These are phyloP conservation scores for Nycteola revayana DNA, from an alignment of 2,888 invertebrate genomes.

Conservation along the genomic window DNA sequence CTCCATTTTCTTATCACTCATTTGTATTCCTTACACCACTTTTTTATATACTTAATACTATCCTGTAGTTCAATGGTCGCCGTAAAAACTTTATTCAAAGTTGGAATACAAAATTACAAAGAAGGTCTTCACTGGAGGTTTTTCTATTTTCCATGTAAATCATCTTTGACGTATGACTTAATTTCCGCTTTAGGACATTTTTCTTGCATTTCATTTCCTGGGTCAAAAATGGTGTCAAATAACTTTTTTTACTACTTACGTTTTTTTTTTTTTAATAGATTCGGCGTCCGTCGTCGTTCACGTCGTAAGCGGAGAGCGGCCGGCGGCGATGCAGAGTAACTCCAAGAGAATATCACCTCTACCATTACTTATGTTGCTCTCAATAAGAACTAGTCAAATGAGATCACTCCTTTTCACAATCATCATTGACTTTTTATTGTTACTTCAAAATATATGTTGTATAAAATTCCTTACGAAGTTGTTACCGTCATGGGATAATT, in stretches of 20 bases:
- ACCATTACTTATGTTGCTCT: slow-evolving; percentile 35
- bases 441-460: slow-evolving; percentile 31
- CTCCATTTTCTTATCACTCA: slow-evolving; percentile 43
- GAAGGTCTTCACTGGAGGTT: slow-evolving; percentile 20
- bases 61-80: slow-evolving; percentile 27
- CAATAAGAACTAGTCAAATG: slow-evolving; percentile 37
- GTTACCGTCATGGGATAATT: slow-evolving; percentile 36
- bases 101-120: slow-evolving; percentile 28
- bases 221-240: slow-evolving; percentile 13
- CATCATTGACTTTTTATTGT: slow-evolving; percentile 30
- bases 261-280: slow-evolving; percentile 71
- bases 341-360: slow-evolving; percentile 44
- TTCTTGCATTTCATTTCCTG: slow-evolving; percentile 33
- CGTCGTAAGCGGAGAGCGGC: slow-evolving; percentile 89
- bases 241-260: too few relatives aligned
- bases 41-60: slow-evolving; percentile 40
- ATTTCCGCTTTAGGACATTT: slow-evolving; percentile 32
- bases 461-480: slow-evolving; percentile 29
- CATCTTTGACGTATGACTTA: slow-evolving; percentile 35
- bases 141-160: slow-evolving; percentile 26
- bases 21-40: slow-evolving; percentile 50
- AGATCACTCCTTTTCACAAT: slow-evolving; percentile 31
- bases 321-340: slow-evolving; percentile 83
- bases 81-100: slow-evolving; percentile 23
- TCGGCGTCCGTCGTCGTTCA: slow-evolving; percentile 91